Percentiles rank a stretch among this genome's conserved stretches.
Conservation (phyloP, 2,888 invertebrate species). For the Heliconius hortense region DNA sequence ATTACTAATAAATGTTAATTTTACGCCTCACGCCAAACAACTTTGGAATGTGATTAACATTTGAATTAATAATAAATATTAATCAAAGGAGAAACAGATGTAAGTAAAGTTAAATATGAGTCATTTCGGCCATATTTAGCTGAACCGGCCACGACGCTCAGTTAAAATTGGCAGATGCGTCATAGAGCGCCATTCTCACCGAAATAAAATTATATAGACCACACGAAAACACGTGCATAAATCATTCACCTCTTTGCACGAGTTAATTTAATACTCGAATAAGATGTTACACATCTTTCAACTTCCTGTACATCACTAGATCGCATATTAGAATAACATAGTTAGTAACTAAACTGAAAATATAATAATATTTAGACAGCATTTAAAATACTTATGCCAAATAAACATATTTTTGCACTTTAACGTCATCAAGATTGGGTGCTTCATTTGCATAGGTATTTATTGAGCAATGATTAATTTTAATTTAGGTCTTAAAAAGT, state of each 20-base stretch:
- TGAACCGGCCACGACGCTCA: conserved; percentile 53
- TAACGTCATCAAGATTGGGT: background rate
- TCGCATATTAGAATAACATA: conserved; percentile 3
- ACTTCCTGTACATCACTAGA: conserved; percentile 11
- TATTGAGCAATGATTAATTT: background rate
- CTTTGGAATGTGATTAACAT: background rate
- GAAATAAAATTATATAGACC: conserved; percentile 30
- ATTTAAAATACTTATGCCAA: background rate
- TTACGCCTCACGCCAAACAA: background rate
- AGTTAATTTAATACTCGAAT: conserved; percentile 29
- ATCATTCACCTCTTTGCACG: conserved; percentile 41
- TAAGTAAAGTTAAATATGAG: conserved; percentile 48
- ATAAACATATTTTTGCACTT: conserved; percentile 2
- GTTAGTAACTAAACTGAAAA: conserved; percentile 2
- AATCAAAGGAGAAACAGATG: background rate
- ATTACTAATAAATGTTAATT: background rate
- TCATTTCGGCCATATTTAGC: conserved; percentile 65
- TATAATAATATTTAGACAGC: conserved; percentile 5
- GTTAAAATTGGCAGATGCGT: conserved; percentile 65
- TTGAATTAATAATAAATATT: background rate
- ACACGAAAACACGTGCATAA: conserved; percentile 29
- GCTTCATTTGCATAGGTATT: conserved; percentile 7
- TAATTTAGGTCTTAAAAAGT: background rate
- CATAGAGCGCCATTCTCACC: conserved; percentile 61
- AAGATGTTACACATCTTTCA: conserved; percentile 15